Percentiles rank a stretch among this genome's conserved stretches.
phyloP scores from a whole-genome alignment of 2,797 vertebrate species.

The Vireo griseus region DNA sequence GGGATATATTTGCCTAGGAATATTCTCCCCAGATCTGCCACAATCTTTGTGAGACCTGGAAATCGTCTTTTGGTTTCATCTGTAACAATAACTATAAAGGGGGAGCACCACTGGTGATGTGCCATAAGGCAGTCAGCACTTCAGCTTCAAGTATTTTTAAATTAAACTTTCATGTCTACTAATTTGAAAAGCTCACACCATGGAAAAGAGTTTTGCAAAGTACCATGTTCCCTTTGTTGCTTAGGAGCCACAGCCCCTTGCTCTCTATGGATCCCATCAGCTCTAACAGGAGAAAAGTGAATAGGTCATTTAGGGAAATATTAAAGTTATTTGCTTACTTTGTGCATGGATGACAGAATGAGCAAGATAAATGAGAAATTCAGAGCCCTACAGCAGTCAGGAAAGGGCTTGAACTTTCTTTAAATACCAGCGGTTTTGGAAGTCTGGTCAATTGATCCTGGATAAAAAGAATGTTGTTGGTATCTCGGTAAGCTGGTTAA shows the following conservation, averaged over 20 bases:
- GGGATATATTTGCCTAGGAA: not conserved
- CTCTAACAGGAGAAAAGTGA: not conserved
- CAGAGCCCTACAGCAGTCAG: constrained; percentile 17
- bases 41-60: not conserved
- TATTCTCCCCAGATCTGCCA: not conserved
- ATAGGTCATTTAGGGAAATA: not conserved
- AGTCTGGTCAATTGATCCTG: constrained; percentile 27
- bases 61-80: not conserved
- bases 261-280: not conserved
- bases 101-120: not conserved
- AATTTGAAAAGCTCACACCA: not conserved
- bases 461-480: constrained; percentile 32
- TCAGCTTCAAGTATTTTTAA: not conserved
- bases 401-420: constrained; percentile 29
- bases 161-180: not conserved
- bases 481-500: constrained; percentile 21
- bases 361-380: not conserved
- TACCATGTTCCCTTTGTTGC: not conserved
- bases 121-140: not conserved
- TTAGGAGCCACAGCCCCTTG: not conserved
- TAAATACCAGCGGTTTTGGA: constrained; percentile 6
- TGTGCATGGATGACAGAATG: not conserved
- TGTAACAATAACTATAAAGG: not conserved
- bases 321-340: not conserved
- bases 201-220: not conserved